Evolutionary conservation across 2,888 invertebrate species (phyloP).

Genomic region (Meta bourneti): DNA sequence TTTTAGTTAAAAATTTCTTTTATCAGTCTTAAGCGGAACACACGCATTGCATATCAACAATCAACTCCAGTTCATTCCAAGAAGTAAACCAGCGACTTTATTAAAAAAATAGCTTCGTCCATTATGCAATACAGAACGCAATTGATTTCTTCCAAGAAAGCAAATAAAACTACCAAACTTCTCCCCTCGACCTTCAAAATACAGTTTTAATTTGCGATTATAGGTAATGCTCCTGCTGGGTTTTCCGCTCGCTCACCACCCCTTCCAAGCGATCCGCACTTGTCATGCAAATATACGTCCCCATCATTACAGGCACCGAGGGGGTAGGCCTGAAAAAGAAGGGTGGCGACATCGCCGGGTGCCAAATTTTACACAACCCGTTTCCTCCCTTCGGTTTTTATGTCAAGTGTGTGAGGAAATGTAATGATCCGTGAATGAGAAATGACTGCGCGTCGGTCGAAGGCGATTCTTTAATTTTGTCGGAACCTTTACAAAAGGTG

Average conservation of each 20-base stretch:
- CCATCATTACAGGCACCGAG: neutral
- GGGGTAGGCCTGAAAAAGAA: neutral
- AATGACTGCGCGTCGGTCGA: constrained; percentile 41
- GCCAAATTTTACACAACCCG: constrained; percentile 30
- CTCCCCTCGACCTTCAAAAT: neutral
- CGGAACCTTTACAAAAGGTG: constrained; percentile 61
- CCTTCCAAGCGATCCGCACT: neutral
- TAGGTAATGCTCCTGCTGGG: neutral
- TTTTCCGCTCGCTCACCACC: neutral
- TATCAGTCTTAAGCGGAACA: too few species aligned
- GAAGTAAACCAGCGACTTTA: neutral
- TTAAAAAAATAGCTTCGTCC: neutral
- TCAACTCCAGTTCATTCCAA: too few species aligned
- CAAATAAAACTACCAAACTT: neutral
- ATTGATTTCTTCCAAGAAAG: neutral
- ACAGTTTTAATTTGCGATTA: neutral
- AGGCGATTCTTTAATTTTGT: constrained; percentile 63
- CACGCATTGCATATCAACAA: too few species aligned
- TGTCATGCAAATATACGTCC: constrained; percentile 22
- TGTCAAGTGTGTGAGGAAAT: constrained; percentile 55
- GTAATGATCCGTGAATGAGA: constrained; percentile 72
- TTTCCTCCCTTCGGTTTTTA: constrained; percentile 6
- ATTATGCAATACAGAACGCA: too few species aligned
- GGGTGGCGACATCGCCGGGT: constrained; percentile 40
- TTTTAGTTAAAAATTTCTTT: too few species aligned